Evolutionary conservation across 2,113 vertebrate species (phyloP).

Genomic region (Spea bombifrons): DNA sequence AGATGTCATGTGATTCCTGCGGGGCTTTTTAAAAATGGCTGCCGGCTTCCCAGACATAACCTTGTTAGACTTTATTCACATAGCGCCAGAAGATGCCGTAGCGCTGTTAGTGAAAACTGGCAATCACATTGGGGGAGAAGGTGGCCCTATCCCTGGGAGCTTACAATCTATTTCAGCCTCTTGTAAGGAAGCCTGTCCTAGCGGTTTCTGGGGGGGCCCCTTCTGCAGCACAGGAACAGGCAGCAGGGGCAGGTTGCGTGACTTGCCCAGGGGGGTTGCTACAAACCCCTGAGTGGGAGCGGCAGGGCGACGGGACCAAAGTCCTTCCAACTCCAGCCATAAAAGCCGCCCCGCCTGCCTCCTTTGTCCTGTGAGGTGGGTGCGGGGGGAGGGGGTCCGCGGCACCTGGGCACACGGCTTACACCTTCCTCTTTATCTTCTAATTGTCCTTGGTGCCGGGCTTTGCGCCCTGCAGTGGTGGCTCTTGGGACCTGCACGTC

Average conservation of each 20-base stretch:
- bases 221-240: not conserved
- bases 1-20: no score
- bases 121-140: no score
- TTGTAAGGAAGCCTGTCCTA: not conserved
- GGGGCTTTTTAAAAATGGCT: no score
- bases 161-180: no score
- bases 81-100: no score
- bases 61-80: no score
- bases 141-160: no score
- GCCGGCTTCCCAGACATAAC: no score
- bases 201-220: not conserved
- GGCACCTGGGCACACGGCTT: slow-evolving; percentile 9
- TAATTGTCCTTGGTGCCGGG: not conserved
- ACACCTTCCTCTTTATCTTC: slow-evolving; percentile 2
- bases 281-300: slow-evolving; percentile 30
- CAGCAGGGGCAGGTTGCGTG: not conserved
- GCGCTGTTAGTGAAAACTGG: no score
- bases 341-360: slow-evolving; percentile 8
- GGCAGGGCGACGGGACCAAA: slow-evolving; percentile 30
- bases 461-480: not conserved
- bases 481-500: not conserved
- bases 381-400: not conserved
- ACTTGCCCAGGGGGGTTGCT: slow-evolving; percentile 7
- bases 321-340: slow-evolving; percentile 36
- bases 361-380: slow-evolving; percentile 14